Evolutionary conservation across 2,888 invertebrate genomes (phyloP).

Genomic region (Lasioglossum morio): DNA sequence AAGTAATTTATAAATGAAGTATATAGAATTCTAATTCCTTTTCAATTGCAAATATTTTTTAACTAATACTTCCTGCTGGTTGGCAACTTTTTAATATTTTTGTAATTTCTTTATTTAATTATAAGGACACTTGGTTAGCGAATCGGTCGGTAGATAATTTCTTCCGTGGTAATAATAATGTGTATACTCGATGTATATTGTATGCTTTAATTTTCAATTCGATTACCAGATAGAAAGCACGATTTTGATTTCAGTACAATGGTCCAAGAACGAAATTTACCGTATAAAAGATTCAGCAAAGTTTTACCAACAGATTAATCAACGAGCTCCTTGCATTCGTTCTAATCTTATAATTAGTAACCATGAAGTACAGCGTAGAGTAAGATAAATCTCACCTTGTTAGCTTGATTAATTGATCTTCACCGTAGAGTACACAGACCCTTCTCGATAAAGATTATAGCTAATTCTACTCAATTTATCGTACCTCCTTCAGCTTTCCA

Average conservation of each 20-base stretch:
- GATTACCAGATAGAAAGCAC: not conserved
- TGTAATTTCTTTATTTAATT: not conserved
- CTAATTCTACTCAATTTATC: conserved; percentile 5
- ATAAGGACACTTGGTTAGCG: not conserved
- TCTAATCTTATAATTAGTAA: conserved; percentile 35
- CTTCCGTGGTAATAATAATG: not conserved
- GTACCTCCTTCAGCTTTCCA: conserved; percentile 13
- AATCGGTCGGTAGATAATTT: not conserved
- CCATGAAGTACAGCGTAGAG: conserved; percentile 8
- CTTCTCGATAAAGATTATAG: conserved; percentile 36
- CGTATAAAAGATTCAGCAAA: conserved; percentile 19
- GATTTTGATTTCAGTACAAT: not conserved
- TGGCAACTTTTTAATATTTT: not conserved
- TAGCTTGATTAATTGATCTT: conserved; percentile 49
- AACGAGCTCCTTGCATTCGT: conserved; percentile 29
- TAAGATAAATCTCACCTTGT: conserved; percentile 41
- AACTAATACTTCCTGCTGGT: not conserved
- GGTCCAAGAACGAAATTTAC: conserved; percentile 18
- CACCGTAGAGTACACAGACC: conserved; percentile 35
- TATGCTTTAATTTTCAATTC: not conserved
- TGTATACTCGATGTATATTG: not conserved
- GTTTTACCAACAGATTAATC: conserved; percentile 40
- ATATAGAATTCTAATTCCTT: not conserved
- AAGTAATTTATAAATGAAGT: not conserved
- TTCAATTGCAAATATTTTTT: not conserved